Evolutionary conservation across 2,888 invertebrate genomes (phyloP).

Genomic region (Vanessa cardui): DNA sequence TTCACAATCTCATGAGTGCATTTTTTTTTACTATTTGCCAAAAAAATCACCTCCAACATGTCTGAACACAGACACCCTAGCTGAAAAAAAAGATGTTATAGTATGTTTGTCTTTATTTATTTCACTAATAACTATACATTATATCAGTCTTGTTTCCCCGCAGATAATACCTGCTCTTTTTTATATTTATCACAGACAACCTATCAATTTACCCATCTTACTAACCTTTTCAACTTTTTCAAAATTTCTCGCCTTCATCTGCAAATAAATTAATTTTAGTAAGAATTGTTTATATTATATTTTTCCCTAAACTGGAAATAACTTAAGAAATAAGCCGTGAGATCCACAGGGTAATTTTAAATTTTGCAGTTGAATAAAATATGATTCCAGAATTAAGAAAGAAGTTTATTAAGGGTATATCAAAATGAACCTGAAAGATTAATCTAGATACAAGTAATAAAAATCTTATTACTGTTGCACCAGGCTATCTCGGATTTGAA

Average conservation of each 20-base stretch:
- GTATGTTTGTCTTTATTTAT: conserved; percentile 59
- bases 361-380: too few relatives aligned
- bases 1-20: too few relatives aligned
- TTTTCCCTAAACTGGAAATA: too few relatives aligned
- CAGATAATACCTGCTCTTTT: conserved; percentile 18
- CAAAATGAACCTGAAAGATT: too few relatives aligned
- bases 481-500: too few relatives aligned
- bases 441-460: too few relatives aligned
- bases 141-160: conserved; percentile 25
- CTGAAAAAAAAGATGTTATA: conserved; percentile 71
- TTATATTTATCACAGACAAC: conserved; percentile 50
- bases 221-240: conserved; percentile 99
- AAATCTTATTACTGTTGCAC: too few relatives aligned
- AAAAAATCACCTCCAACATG: conserved; percentile 75
- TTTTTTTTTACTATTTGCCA: conserved; percentile 44
- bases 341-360: too few relatives aligned
- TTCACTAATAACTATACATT: conserved; percentile 55
- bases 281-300: neutral
- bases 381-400: too few relatives aligned
- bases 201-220: conserved; percentile 53
- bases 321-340: too few relatives aligned
- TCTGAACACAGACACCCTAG: conserved; percentile 79
- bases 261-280: conserved; percentile 69
- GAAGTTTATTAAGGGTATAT: too few relatives aligned
- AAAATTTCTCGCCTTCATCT: conserved; percentile 98